Evolutionary conservation across 2,888 invertebrate genomes (phyloP), one percentile per base, ranked within the genome.

Genomic region (Lypha dubia): DNA sequence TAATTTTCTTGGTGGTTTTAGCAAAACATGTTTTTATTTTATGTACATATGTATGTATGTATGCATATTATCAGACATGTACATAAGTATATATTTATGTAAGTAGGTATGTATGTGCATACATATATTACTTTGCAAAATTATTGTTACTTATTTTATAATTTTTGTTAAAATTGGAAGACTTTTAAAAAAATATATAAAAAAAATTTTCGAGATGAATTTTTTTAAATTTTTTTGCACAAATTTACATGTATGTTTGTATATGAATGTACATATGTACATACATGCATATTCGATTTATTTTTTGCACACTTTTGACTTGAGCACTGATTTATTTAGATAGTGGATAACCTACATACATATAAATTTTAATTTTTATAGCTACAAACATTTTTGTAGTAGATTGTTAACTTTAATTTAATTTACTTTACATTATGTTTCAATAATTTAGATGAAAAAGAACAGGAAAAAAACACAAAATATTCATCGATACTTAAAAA

Each of bases 151-250:
- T n/a, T n/a, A 49, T 58, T 49, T 73, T 20, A 71, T 17, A 44
- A 51, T 38, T 58, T 62, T 63, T 75, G 17, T 75, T 75, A 24
- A 41, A n/a, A 68, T 77, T 63, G 84, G 84, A 84, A 84, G 77
- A 84, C 84, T 71, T 67, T 51, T 77, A 70, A n/a, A 75, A 79
- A 75, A 74, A 38, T n/a, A 63, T 41, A 63, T 56, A 68, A 49
- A 63, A 28, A 49, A 56, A 28, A 13, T 49, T 41, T 35, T 32
- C 22, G 20, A 1, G 3, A 44, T 24, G 49, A 28, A 32, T 46
- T 60, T n/a, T n/a, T n/a, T 60, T 22, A 6, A 38, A 22, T 41
- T 58, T 65, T 8, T 15, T 22, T 56, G 41, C n/a, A n/a, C 20
- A 38, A 22, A 41, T 38, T n/a, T 3, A 24, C 51, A 24, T 24